Base-by-base conservation (phyloP, 2,113 vertebrate genomes). In the Euleptes europaea region DNA sequence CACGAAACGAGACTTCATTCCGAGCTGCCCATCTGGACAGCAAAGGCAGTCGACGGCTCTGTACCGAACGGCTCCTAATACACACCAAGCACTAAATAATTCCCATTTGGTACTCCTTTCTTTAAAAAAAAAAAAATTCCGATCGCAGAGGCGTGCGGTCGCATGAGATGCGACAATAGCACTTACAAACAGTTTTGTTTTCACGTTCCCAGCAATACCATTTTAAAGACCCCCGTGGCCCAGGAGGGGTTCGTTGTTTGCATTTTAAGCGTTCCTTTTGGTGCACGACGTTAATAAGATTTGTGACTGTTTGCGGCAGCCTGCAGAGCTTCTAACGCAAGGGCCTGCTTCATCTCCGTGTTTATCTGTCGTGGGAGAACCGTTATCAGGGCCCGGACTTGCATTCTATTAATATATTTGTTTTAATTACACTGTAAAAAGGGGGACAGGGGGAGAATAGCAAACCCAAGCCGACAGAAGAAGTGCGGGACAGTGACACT, bases 361-460 rank as follows among this genome's bases (percentile, higher is more conserved):
- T 81, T 92, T 90, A 88, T 89, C 93, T 92, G 84, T 88, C 87
- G 89, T 66, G 77, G 10, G 81, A 85, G 88, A 91, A 93, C 60
- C 90, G 83, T 69, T 88, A 88, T 65, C 82, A 82, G 88, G 89
- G 86, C 88, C 84, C 66, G 0, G 1, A 35, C 80, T 86, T 74
- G 78, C 90, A 47, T 86, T 89, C 92, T 93, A 93, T 94, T 94
- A 90, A 92, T 93, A 90, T 67, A 88, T 84, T 91, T 90, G 78
- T 83, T 92, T 40, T 94, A 92, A 94, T 94, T 93, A 84, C 0
- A 0, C 84, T 82, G 88, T 73, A 19, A 76, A 83, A 86, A 77
- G n/a, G 6, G n/a, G n/a, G n/a, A n/a, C n/a, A n/a, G n/a, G n/a
- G n/a, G 11, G 47, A 23, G 38, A 0, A 1, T 80, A 81, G 90